A percentile compares a stretch with the other conserved stretches of the same genome.
Conservation (phyloP, 1,140 invertebrate species). For the Antheraea pernyi region DNA sequence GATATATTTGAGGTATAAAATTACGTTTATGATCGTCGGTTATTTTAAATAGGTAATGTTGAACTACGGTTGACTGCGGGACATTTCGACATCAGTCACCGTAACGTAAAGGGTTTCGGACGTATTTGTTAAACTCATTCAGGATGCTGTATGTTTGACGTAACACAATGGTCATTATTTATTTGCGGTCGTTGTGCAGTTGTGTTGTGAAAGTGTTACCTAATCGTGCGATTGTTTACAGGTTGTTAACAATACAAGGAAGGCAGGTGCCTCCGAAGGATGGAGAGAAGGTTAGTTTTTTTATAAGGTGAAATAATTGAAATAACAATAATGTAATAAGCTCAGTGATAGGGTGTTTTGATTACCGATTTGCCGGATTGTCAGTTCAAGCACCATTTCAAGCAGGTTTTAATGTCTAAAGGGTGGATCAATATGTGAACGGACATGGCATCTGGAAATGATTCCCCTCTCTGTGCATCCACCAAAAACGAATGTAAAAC, state of each 20-base stretch:
- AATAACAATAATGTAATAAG: too few species aligned
- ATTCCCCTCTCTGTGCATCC: too few species aligned
- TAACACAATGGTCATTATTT: constrained; percentile 52
- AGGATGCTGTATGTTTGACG: constrained; percentile 5
- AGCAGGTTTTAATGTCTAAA: too few species aligned
- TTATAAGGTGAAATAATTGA: too few species aligned
- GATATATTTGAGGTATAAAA: constrained; percentile 32
- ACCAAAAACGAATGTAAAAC: too few species aligned
- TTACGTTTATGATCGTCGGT: constrained; percentile 23
- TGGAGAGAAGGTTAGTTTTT: constrained; percentile 66
- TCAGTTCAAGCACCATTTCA: too few species aligned
- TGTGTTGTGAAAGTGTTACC: constrained; percentile 39
- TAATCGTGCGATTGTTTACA: constrained; percentile 48
- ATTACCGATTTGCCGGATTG: too few species aligned
- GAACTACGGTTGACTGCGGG: constrained; percentile 41
- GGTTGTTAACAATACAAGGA: constrained; percentile 76
- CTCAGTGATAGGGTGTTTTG: too few species aligned
- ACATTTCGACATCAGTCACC: constrained; percentile 56
- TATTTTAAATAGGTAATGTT: constrained; percentile 45
- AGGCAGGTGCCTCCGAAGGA: constrained; percentile 61
- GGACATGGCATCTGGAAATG: too few species aligned
- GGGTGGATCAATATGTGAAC: too few species aligned
- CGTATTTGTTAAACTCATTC: constrained; percentile 1
- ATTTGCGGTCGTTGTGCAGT: constrained; percentile 23
- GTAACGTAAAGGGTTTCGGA: constrained; percentile 28